A percentile compares a stretch with the other conserved stretches of the same genome.
Evolutionary conservation across 2,888 invertebrate species (phyloP).

Genomic region (Eristalis intricaria): DNA sequence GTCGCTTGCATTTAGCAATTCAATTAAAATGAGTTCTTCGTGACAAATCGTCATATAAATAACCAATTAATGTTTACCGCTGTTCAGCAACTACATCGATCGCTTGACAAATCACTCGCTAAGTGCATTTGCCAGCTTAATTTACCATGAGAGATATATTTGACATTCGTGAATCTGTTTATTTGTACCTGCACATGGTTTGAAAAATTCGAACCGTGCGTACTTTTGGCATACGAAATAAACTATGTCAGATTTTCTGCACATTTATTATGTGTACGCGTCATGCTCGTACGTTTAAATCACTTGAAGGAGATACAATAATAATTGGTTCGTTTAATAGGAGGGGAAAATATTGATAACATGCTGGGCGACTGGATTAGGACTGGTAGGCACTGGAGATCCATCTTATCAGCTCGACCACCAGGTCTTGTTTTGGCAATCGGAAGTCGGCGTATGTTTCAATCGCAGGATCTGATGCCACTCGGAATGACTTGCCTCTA

Average conservation of each 20-base stretch:
- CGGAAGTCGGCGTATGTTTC: constrained; percentile 88
- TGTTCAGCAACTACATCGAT: constrained; percentile 46
- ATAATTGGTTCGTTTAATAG: neutral
- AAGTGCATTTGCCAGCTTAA: constrained; percentile 66
- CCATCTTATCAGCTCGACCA: constrained; percentile 88
- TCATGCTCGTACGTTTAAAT: neutral
- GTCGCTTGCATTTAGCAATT: constrained; percentile 38
- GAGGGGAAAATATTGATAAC: neutral
- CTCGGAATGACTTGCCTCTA: constrained; percentile 89
- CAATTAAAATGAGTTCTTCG: constrained; percentile 57
- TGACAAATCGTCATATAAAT: constrained; percentile 57
- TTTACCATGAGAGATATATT: constrained; percentile 59
- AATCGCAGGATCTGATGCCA: constrained; percentile 86
- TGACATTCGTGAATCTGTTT: constrained; percentile 44
- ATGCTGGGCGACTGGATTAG: neutral
- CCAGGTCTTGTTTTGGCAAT: constrained; percentile 87
- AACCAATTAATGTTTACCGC: constrained; percentile 52
- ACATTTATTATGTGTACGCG: constrained; percentile 50
- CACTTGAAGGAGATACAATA: neutral
- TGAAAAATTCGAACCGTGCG: constrained; percentile 46
- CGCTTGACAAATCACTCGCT: constrained; percentile 70
- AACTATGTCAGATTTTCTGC: constrained; percentile 33
- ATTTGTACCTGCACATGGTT: constrained; percentile 1
- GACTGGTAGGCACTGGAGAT: constrained; percentile 79
- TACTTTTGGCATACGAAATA: constrained; percentile 52